Percentiles rank a stretch among this genome's conserved stretches.
These are phyloP conservation scores for Clostera curtula DNA, from an alignment of 2,888 invertebrate genomes.

Conservation along the genomic window DNA sequence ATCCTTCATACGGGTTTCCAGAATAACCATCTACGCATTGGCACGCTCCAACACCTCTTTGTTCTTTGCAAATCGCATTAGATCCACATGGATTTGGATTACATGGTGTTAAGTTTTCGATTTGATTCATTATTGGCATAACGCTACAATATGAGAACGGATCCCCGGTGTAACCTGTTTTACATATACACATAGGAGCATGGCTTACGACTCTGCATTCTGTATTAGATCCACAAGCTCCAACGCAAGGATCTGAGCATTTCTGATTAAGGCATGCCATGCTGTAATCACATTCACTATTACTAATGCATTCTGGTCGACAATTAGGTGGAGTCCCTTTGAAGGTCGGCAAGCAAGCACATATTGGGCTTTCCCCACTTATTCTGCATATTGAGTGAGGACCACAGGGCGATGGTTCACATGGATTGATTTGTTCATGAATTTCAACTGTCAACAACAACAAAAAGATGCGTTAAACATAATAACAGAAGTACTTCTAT, in stretches of 20 bases:
- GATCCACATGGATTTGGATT: conserved; percentile 78
- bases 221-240: conserved; percentile 82
- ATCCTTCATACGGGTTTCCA: conserved; percentile 87
- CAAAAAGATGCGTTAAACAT: background rate
- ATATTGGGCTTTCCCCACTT: conserved; percentile 80
- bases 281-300: conserved; percentile 81
- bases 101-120: conserved; percentile 74
- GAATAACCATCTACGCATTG: conserved; percentile 78
- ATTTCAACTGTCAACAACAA: no score
- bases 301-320: conserved; percentile 85
- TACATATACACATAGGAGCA: conserved; percentile 82
- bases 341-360: conserved; percentile 81
- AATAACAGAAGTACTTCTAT: background rate
- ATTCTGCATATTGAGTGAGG: conserved; percentile 82
- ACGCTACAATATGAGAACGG: conserved; percentile 80
- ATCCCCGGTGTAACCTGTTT: conserved; percentile 81
- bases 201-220: conserved; percentile 86
- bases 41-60: conserved; percentile 78
- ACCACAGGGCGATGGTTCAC: conserved; percentile 86
- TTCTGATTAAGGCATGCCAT: conserved; percentile 84
- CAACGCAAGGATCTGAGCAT: conserved; percentile 84
- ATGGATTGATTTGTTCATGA: conserved; percentile 73
- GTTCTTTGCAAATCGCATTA: conserved; percentile 76
- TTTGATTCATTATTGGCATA: conserved; percentile 42
- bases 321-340: conserved; percentile 85